Percentiles rank a stretch among this genome's conserved stretches.
phyloP scores from a whole-genome alignment of 2,113 vertebrate genomes.

The Oplegnathus fasciatus region DNA sequence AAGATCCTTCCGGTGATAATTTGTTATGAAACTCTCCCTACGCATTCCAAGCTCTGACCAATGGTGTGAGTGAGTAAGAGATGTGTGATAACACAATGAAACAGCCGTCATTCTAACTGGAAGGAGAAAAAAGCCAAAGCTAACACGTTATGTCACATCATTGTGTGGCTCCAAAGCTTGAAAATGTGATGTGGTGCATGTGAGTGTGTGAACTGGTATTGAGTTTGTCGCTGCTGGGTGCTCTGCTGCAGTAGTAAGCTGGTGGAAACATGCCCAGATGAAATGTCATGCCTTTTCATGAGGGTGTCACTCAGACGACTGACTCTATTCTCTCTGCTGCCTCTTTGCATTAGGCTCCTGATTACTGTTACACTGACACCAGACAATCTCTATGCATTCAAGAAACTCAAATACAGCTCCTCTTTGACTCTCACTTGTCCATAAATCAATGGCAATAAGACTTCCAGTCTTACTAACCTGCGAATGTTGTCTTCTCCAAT shows the following conservation, averaged over 20 bases:
- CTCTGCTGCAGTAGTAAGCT: conserved; percentile 41
- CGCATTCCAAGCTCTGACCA: conserved; percentile 9
- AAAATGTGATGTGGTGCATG: conserved; percentile 7
- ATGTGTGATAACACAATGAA: conserved; percentile 28
- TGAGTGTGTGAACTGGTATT: not conserved
- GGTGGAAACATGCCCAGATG: conserved; percentile 65
- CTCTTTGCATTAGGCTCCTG: conserved; percentile 75
- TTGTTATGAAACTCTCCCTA: conserved; percentile 11
- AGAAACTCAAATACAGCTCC: conserved; percentile 12
- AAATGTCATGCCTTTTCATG: conserved; percentile 77
- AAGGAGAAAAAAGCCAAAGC: conserved; percentile 8
- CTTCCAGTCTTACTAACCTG: not conserved
- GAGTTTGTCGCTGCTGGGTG: conserved; percentile 18
- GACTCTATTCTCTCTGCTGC: conserved; percentile 78
- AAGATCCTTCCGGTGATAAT: not conserved
- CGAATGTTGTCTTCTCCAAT: not conserved
- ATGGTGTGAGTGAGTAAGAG: conserved; percentile 28
- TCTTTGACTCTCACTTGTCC: not conserved
- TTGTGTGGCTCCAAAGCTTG: not conserved
- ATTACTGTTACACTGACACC: conserved; percentile 51
- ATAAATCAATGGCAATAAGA: conserved; percentile 18
- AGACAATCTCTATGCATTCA: not conserved
- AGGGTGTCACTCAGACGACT: conserved; percentile 71
- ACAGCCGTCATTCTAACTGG: conserved; percentile 1
- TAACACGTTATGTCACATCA: conserved; percentile 36